Conservation (phyloP, 2,888 invertebrate species). For the Sarcophaga carnaria region DNA sequence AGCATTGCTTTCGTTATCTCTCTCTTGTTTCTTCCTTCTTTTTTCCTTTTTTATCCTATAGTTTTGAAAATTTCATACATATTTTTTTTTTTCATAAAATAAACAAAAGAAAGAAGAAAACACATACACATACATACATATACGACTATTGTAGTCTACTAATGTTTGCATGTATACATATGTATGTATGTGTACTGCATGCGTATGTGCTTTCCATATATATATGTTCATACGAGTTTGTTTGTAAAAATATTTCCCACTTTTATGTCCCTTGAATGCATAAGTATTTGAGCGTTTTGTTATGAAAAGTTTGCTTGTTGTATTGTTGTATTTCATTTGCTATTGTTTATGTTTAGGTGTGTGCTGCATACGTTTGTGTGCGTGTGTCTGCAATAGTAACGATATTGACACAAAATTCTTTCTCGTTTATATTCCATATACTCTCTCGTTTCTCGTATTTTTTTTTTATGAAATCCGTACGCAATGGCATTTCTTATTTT, state of each 20-base stretch:
- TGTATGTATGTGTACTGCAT: constrained; percentile 2
- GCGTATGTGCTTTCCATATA: background rate
- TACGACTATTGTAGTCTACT: background rate
- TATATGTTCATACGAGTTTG: background rate
- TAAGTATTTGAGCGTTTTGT: background rate
- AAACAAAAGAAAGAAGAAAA: background rate
- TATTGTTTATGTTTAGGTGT: background rate
- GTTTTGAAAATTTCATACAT: constrained; percentile 38
- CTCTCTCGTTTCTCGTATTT: constrained; percentile 28
- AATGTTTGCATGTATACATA: constrained; percentile 11
- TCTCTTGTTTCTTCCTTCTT: background rate
- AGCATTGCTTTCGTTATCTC: background rate
- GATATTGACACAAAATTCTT: constrained; percentile 59
- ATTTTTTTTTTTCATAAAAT: too few species aligned
- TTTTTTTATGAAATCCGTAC: constrained; percentile 55
- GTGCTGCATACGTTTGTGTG: background rate
- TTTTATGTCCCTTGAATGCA: background rate
- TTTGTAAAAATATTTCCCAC: background rate
- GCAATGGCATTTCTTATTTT: constrained; percentile 56
- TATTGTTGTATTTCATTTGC: background rate
- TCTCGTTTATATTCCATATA: constrained; percentile 13
- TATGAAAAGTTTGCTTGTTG: background rate
- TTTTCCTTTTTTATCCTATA: too few species aligned
- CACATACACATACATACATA: background rate
- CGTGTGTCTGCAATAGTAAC: constrained; percentile 53